Evolutionary conservation across 2,113 vertebrate genomes (phyloP).

Genomic region (Andinoacara biseriatus): DNA sequence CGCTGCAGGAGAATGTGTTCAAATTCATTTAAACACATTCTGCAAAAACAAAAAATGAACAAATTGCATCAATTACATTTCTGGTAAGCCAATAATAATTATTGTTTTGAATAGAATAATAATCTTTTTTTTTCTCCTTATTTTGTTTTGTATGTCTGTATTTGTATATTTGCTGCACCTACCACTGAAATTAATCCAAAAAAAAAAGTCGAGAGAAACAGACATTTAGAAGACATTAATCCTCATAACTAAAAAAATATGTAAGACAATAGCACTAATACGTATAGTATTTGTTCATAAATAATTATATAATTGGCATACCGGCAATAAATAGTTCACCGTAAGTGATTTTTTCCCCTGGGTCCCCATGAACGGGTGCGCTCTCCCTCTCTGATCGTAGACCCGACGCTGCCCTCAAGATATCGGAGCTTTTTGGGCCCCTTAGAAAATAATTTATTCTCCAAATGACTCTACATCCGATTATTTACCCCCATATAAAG

Average conservation of each 20-base stretch:
- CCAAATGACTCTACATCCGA: neutral
- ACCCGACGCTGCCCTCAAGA: no score
- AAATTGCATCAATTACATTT: neutral
- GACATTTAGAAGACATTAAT: neutral
- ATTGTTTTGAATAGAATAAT: neutral
- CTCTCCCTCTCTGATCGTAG: no score
- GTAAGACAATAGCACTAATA: neutral
- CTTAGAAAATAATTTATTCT: neutral
- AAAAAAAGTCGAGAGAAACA: neutral
- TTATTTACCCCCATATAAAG: neutral
- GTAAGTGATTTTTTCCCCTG: no score
- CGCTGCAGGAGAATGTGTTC: neutral
- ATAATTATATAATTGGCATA: no score
- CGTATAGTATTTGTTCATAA: no score
- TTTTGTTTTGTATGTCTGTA: neutral
- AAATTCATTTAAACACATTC: neutral
- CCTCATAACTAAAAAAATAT: neutral
- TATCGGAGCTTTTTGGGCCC: no score
- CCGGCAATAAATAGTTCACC: no score
- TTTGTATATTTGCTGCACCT: neutral
- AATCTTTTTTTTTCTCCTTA: neutral
- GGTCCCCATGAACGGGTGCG: no score
- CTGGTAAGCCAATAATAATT: neutral
- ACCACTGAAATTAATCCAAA: neutral
- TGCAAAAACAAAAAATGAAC: neutral